These are phyloP conservation scores for Podarcis muralis DNA, from an alignment of 2,113 vertebrate species.

Conservation along the genomic window DNA sequence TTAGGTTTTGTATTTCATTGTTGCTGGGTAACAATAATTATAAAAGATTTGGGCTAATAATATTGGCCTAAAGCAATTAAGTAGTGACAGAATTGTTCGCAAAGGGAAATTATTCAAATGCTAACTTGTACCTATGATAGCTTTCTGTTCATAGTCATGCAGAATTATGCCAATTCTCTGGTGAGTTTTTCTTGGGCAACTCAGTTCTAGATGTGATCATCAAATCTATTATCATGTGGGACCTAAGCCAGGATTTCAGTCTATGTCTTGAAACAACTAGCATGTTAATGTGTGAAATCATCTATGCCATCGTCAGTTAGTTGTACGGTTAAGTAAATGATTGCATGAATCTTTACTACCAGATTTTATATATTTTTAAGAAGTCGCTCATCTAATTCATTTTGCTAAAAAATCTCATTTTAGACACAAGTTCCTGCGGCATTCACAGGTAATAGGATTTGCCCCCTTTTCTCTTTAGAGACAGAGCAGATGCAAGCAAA, in stretches of 20 bases:
- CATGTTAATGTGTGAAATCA: slow-evolving; percentile 34
- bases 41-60: slow-evolving; percentile 20
- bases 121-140: neutral
- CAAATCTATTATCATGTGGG: slow-evolving; percentile 23
- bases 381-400: slow-evolving; percentile 42
- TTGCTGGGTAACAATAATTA: neutral
- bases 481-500: slow-evolving; percentile 68
- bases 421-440: slow-evolving; percentile 49
- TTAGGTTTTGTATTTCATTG: slow-evolving; percentile 7
- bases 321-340: slow-evolving; percentile 22
- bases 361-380: slow-evolving; percentile 3
- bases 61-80: slow-evolving; percentile 6
- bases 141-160: slow-evolving; percentile 12
- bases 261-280: slow-evolving; percentile 35
- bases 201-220: slow-evolving; percentile 38
- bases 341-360: slow-evolving; percentile 29
- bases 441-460: slow-evolving; percentile 59
- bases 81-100: neutral
- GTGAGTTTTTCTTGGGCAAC: neutral
- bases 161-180: neutral
- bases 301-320: slow-evolving; percentile 22
- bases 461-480: slow-evolving; percentile 66
- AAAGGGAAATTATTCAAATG: neutral
- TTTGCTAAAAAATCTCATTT: slow-evolving; percentile 44
- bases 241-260: slow-evolving; percentile 44